Percentiles rank a stretch among this genome's conserved stretches.
Evolutionary conservation across 1,140 invertebrate genomes (phyloP).

Genomic region (Solenopsis fugax): DNA sequence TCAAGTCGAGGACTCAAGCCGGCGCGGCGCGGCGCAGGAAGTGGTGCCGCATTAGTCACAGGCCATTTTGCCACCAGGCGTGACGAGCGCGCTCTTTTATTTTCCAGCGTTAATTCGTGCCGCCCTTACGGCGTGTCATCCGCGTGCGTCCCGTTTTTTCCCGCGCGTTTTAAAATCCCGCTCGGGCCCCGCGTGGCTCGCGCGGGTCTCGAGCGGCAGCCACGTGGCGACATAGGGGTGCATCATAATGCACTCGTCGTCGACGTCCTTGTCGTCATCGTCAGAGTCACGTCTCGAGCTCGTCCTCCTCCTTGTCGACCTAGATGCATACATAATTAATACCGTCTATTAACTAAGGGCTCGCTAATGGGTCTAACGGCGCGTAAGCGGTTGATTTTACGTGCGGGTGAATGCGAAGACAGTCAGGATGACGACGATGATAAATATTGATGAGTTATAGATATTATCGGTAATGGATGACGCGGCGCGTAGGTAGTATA

Average conservation of each 20-base stretch:
- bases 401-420: neutral
- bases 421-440: neutral
- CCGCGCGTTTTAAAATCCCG: slow-evolving; percentile 83
- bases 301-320: slow-evolving; percentile 42
- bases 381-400: slow-evolving; percentile 60
- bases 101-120: slow-evolving; percentile 83
- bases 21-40: slow-evolving; percentile 44
- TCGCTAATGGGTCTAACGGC: slow-evolving; percentile 63
- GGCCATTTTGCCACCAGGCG: slow-evolving; percentile 85
- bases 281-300: slow-evolving; percentile 21
- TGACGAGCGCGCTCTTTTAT: slow-evolving; percentile 84
- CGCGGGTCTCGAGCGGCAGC: slow-evolving; percentile 60
- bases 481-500: neutral
- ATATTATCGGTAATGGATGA: slow-evolving; percentile 5
- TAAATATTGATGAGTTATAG: slow-evolving; percentile 45
- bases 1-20: slow-evolving; percentile 67
- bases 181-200: slow-evolving; percentile 58
- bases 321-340: slow-evolving; percentile 74
- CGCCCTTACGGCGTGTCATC: slow-evolving; percentile 61
- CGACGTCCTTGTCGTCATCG: slow-evolving; percentile 55
- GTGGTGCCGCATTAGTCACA: slow-evolving; percentile 84
- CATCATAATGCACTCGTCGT: slow-evolving; percentile 79
- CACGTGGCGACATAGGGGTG: slow-evolving; percentile 85
- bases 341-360: slow-evolving; percentile 69
- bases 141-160: slow-evolving; percentile 70